phyloP scores from a whole-genome alignment of 2,888 invertebrate species.

The Brenthis hecate region DNA sequence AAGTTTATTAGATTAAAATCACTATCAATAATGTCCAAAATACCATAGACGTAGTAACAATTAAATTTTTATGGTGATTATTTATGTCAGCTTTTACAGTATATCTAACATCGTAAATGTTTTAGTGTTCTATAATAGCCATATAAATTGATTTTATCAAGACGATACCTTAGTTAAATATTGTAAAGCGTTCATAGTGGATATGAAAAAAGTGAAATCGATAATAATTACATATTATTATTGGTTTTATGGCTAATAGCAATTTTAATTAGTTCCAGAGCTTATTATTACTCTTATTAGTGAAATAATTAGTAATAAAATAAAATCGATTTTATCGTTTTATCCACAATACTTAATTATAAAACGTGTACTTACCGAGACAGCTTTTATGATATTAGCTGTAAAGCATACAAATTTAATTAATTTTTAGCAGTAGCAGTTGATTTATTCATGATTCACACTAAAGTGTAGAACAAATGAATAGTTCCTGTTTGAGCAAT shows the following conservation, averaged over 20 bases:
- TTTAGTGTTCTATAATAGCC: slow-evolving; percentile 31
- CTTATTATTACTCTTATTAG: neutral
- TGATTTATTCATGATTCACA: slow-evolving; percentile 17
- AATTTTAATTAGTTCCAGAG: neutral
- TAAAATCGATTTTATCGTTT: neutral
- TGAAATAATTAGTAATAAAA: neutral
- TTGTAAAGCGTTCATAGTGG: slow-evolving; percentile 3
- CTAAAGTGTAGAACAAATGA: slow-evolving; percentile 9
- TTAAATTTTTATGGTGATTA: slow-evolving; percentile 31
- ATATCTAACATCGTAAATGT: slow-evolving; percentile 29
- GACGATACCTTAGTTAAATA: slow-evolving; percentile 9
- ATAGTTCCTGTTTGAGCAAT: slow-evolving; percentile 15
- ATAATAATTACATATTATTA: slow-evolving; percentile 6
- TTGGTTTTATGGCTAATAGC: neutral
- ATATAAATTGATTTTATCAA: slow-evolving; percentile 27
- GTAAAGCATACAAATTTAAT: neutral
- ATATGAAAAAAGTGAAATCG: slow-evolving; percentile 1
- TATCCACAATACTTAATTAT: too few relatives aligned
- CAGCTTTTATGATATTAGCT: neutral
- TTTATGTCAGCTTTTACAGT: slow-evolving; percentile 25
- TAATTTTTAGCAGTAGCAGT: neutral
- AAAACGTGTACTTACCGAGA: neutral
- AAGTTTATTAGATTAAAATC: slow-evolving; percentile 30
- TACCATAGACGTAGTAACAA: slow-evolving; percentile 22
- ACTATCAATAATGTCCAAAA: slow-evolving; percentile 4